Evolutionary conservation across 2,797 vertebrate genomes (phyloP), one percentile per base, ranked within the genome.

Genomic region (Pygocentrus nattereri): DNA sequence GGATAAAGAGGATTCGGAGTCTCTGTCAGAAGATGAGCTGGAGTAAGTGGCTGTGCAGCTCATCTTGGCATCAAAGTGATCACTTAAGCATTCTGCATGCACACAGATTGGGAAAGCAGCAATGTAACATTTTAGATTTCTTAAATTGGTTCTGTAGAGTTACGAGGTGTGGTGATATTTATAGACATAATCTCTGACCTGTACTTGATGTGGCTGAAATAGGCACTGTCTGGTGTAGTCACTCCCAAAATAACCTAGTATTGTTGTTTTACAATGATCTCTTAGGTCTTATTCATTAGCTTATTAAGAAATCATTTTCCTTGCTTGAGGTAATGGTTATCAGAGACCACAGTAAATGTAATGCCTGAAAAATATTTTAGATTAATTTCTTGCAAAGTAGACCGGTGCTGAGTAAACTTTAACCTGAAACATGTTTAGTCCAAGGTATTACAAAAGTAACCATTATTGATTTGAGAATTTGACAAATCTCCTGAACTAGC

Each of bases 1-100:
- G 90, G 95, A 93, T 85, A 91, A 95, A 88, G 95, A 96, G 81
- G 95, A 96, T 91, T 92, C 88, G 0, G 94, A 92, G 70, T 93
- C 93, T 31, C 94, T 93, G 44, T 93, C 95, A 76, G 95, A 96
- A 11, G 96, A 96, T 78, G 95, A 96, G 30, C 91, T 91, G 6
- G 92, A 94, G 90, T 95, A 88, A 93, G 93, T 92, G 75, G 75
- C 34, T 74, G 21, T 80, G 54, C 47, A 23, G 41, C 25, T 74
- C 23, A 61, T 69, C 54, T 52, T 30, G 31, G 31, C 54, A 74
- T 74, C 13, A 59, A 41, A 59, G 19, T 38, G 34, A 52, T 18
- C n/a, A 5, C 41, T 25, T 50, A 52, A 52, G 30, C 27, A 56
- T 70, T 2, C 1, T 75, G 64, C 69, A 15, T 49, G 11, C 41